Evolutionary conservation across 2,113 vertebrate species (phyloP).

Genomic region (Otus sunia): DNA sequence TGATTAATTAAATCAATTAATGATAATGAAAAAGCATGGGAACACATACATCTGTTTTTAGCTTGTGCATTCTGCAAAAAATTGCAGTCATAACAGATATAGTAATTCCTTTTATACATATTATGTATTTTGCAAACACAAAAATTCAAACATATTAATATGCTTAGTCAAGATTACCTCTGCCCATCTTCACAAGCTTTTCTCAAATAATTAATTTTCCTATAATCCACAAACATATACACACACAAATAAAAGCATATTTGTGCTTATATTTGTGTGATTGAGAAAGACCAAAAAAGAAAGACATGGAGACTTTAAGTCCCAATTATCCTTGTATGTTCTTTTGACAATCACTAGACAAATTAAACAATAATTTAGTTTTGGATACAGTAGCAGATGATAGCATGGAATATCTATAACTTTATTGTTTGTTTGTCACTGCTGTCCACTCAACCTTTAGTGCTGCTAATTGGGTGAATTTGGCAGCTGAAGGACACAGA

Average conservation of each 20-base stretch:
- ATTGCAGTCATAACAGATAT: neutral
- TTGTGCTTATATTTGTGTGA: neutral
- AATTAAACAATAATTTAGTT: neutral
- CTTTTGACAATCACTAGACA: neutral
- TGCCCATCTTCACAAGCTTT: neutral
- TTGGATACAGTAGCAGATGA: neutral
- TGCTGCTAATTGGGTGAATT: neutral
- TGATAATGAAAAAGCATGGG: neutral
- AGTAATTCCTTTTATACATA: neutral
- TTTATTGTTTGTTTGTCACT: neutral
- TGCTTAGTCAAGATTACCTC: neutral
- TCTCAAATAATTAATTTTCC: neutral
- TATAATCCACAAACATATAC: neutral
- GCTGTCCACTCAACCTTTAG: neutral
- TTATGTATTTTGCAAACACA: neutral
- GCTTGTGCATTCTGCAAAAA: neutral
- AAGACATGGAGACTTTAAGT: neutral
- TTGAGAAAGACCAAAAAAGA: neutral
- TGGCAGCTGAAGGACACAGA: constrained; percentile 6
- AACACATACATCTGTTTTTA: neutral
- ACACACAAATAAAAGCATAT: neutral
- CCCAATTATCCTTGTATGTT: neutral
- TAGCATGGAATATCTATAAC: neutral
- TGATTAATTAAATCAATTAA: neutral
- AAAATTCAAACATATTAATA: neutral